These are phyloP conservation scores for Cabera pusaria DNA, from an alignment of 2,888 invertebrate species.

Conservation along the genomic window DNA sequence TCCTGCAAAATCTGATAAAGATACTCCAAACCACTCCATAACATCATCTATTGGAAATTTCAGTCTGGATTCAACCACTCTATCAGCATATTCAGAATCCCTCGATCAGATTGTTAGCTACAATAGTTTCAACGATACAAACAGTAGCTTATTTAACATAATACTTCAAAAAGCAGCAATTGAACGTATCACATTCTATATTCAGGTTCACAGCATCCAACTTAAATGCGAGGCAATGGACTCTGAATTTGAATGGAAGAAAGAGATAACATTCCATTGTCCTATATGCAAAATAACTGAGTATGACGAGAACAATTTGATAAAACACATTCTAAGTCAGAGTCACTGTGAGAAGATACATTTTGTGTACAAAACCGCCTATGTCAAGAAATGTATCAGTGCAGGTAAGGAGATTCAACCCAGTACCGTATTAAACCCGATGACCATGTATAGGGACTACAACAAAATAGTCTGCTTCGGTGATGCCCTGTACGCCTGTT, in stretches of 20 bases:
- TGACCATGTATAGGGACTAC: conserved; percentile 74
- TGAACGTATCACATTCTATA: conserved; percentile 71
- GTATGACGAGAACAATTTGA: conserved; percentile 57
- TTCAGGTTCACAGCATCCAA: conserved; percentile 72
- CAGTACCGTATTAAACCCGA: conserved; percentile 69
- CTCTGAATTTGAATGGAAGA: conserved; percentile 48
- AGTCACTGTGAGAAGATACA: conserved; percentile 71
- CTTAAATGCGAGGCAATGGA: conserved; percentile 49
- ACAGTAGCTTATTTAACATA: conserved; percentile 43
- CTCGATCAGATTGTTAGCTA: conserved; percentile 67
- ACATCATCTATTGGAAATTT: conserved; percentile 76
- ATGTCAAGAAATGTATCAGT: conserved; percentile 70
- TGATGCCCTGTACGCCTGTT: conserved; percentile 69
- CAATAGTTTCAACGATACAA: conserved; percentile 68
- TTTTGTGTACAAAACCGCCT: conserved; percentile 72
- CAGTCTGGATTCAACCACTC: conserved; percentile 59
- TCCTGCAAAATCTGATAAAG: conserved; percentile 48
- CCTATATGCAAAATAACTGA: conserved; percentile 57
- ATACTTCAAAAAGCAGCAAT: conserved; percentile 66
- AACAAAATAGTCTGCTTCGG: conserved; percentile 78
- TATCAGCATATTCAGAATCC: conserved; percentile 72
- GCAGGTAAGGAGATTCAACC: conserved; percentile 70
- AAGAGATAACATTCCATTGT: conserved; percentile 57
- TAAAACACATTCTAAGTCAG: conserved; percentile 64
- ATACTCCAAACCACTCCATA: conserved; percentile 51